phyloP scores from a whole-genome alignment of 23 tunicate genomes.

The Halocynthia aurantium region DNA sequence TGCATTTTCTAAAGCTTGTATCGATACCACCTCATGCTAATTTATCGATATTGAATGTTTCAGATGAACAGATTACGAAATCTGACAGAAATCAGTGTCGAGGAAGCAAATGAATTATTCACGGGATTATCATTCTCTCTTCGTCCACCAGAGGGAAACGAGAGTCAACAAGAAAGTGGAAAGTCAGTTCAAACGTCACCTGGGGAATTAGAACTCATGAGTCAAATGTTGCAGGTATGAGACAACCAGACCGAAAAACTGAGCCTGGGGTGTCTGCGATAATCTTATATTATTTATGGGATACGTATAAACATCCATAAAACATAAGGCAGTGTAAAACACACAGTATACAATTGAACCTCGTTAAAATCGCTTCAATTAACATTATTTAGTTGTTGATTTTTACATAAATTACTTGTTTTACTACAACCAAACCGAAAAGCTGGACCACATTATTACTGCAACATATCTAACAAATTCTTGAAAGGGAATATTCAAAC shows the following conservation, averaged over 20 bases:
- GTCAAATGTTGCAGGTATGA: constrained; percentile 10
- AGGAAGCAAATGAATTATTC: constrained; percentile 39
- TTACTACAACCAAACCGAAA: too few species aligned
- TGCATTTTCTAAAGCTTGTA: not conserved
- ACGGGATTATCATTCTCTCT: constrained; percentile 24
- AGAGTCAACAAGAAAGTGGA: constrained; percentile 1
- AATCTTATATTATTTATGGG: too few species aligned
- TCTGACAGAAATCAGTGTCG: constrained; percentile 50
- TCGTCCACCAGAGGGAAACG: constrained; percentile 14
- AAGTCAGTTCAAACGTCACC: constrained; percentile 8
- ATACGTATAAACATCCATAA: too few species aligned
- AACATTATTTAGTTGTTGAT: too few species aligned
- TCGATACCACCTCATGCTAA: not conserved
- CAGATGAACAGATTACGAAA: constrained; percentile 47
- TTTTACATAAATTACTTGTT: too few species aligned
- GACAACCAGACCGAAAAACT: not conserved
- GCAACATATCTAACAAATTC: too few species aligned
- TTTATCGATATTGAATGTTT: constrained; percentile 2
- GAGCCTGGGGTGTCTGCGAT: too few species aligned
- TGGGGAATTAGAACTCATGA: constrained; percentile 19
- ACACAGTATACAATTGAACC: too few species aligned
- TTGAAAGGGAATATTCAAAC: too few species aligned
- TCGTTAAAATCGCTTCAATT: too few species aligned
- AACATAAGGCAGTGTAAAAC: too few species aligned
- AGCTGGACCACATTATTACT: too few species aligned